Evolutionary conservation across 2,113 vertebrate species (phyloP).

Genomic region (Hippopotamus amphibius): DNA sequence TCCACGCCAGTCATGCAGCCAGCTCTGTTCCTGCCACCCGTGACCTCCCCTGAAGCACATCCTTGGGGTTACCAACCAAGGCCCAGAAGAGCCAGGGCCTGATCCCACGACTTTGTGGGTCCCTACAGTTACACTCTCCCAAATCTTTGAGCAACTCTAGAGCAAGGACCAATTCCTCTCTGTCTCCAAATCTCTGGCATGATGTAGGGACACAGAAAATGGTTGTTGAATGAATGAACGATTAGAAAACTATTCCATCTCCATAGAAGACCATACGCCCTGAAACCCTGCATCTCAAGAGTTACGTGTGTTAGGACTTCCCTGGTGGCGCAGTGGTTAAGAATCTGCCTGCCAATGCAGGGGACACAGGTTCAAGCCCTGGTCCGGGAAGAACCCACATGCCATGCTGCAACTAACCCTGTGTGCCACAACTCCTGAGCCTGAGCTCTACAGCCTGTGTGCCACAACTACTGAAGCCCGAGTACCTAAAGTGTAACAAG

Average conservation of each 20-base stretch:
- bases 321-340: no score
- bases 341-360: no score
- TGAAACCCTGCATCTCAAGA: background rate
- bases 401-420: no score
- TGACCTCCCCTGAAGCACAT: background rate
- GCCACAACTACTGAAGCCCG: no score
- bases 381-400: no score
- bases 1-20: background rate
- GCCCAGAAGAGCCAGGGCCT: background rate
- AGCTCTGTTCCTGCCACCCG: accelerated
- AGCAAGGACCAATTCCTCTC: background rate
- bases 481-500: no score
- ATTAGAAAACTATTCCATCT: no score
- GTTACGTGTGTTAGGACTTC: background rate
- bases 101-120: background rate
- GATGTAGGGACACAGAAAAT: background rate
- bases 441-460: no score
- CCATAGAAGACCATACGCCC: background rate
- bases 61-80: background rate
- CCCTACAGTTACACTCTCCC: background rate
- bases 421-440: no score
- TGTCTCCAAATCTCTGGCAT: background rate
- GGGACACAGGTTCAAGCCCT: no score
- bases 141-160: background rate
- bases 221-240: background rate